Conservation (phyloP, 1,140 invertebrate genomes). For the Homarus americanus region DNA sequence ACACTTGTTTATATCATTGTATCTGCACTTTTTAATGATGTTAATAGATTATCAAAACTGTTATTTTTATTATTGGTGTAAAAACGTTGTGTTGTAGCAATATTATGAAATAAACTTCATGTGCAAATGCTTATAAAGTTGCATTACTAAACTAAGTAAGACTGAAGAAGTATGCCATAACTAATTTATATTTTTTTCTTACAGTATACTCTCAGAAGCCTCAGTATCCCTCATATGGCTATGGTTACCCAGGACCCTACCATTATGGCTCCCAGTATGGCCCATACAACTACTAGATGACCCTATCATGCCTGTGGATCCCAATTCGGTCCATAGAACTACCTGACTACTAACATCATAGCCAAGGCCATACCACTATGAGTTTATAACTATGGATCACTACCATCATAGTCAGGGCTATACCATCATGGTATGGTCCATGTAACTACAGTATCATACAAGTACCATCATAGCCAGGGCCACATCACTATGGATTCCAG, state of each 20-base stretch:
- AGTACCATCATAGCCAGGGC: neutral
- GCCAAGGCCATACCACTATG: neutral
- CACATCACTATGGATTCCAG: neutral
- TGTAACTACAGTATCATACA: neutral
- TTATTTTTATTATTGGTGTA: no score
- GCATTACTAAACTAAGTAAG: no score
- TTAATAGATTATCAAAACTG: no score
- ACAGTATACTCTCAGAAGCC: constrained; percentile 96
- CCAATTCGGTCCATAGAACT: neutral
- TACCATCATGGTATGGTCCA: neutral
- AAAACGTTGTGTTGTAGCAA: neutral
- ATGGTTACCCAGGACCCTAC: constrained; percentile 89
- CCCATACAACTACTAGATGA: constrained; percentile 83
- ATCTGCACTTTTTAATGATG: no score
- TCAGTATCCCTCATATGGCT: constrained; percentile 88
- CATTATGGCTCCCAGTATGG: constrained; percentile 89
- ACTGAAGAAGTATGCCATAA: no score
- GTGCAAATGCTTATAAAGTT: no score
- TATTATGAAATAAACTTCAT: neutral
- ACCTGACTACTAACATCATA: neutral
- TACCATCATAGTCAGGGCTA: neutral
- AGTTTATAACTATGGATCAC: neutral
- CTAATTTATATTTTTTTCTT: constrained; percentile 77
- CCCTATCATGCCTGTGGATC: neutral
- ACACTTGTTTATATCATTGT: no score